phyloP scores from a whole-genome alignment of 2,113 vertebrate species.

The Dromas ardeola region DNA sequence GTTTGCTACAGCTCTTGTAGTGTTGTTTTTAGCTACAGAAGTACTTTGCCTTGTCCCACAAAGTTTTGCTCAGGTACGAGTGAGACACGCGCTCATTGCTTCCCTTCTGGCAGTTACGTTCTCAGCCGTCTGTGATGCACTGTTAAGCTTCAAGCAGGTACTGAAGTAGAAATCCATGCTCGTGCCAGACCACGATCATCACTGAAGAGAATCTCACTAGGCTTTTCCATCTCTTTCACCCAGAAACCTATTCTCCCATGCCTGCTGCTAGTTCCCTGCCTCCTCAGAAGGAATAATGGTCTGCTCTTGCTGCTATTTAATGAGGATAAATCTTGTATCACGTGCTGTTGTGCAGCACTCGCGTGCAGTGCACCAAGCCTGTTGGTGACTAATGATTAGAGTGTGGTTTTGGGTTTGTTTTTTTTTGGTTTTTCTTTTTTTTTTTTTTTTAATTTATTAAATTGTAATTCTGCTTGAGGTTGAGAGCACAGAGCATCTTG shows the following conservation, averaged over 20 bases:
- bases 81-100: not conserved
- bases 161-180: not conserved
- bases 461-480: not conserved
- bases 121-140: not conserved
- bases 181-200: fast-evolving
- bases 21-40: not conserved
- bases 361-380: not conserved
- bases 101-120: not conserved
- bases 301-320: not conserved
- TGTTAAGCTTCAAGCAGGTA: not conserved
- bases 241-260: not conserved
- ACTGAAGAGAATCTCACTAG: not conserved
- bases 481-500: not conserved
- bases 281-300: not conserved
- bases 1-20: not conserved
- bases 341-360: not conserved
- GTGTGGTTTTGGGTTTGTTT: too few species aligned
- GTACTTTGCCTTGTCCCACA: not conserved
- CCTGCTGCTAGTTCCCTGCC: not conserved
- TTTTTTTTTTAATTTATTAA: not conserved
- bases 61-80: not conserved
- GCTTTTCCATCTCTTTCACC: not conserved
- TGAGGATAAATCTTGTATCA: not conserved
- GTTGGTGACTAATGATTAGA: not conserved
- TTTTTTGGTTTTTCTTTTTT: not conserved